Conservation (phyloP, 2,113 vertebrate genomes). For the Pangasianodon gigas region DNA sequence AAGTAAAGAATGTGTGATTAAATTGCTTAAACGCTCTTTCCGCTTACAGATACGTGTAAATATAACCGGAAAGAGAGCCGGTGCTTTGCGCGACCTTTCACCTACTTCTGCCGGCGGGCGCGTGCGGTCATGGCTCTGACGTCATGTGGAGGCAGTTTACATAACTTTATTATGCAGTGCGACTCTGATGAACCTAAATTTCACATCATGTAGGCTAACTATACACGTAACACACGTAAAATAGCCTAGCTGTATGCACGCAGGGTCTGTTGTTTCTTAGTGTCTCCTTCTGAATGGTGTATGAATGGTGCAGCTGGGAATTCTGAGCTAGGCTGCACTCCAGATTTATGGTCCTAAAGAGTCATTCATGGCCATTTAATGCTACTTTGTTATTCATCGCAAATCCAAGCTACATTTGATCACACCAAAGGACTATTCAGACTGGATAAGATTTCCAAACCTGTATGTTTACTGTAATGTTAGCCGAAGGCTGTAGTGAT, state of each 20-base stretch:
- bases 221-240: background rate
- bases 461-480: background rate
- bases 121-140: background rate
- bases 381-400: background rate
- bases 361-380: background rate
- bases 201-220: background rate
- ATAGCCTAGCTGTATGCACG: background rate
- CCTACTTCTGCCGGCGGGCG: slow-evolving; percentile 35
- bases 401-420: background rate
- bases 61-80: background rate
- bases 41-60: background rate
- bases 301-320: background rate
- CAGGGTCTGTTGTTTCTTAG: background rate
- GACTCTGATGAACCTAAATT: background rate
- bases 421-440: background rate
- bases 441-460: background rate
- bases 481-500: background rate
- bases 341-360: background rate
- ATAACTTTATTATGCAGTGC: background rate
- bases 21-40: background rate
- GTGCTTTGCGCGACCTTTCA: slow-evolving; percentile 38
- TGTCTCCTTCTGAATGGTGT: background rate
- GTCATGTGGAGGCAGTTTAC: background rate
- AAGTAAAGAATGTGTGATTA: too few relatives aligned
- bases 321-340: background rate